Evolutionary conservation across 2,113 vertebrate genomes (phyloP), one percentile per base, ranked within the genome.

Genomic region (Lontra canadensis): DNA sequence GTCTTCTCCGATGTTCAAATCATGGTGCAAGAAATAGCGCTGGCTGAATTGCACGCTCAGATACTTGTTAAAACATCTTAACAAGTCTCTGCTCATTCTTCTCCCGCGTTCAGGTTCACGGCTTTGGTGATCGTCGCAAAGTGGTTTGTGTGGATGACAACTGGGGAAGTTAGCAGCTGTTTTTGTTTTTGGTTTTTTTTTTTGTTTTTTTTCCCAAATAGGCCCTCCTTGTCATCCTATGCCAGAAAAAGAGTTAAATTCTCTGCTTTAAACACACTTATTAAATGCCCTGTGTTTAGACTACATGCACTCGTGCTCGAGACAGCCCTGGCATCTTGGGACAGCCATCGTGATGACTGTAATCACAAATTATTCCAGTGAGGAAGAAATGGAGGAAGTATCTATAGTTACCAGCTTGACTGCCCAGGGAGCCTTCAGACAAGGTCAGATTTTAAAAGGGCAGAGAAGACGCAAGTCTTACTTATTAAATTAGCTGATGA

Each of bases 381-480:
- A 91, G 42, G 89, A 90, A 95, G 89, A 93, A 88, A 84, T 25
- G 29, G 71, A 93, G 65, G 49, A 57, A 79, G 83, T 71, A 59
- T 76, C 81, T 92, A 1, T 65, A 96, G 67, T 81, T 44, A 89
- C 96, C 95, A 98, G 47, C 83, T 55, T 81, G 90, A 71, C 86
- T 96, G 69, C 80, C 55, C 36, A 71, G 74, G 94, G 92, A 97
- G 73, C 7, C 92, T 96, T 96, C 92, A 97, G 97, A 97, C 97
- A 97, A 95, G 95, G 95, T 98, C 92, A 94, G 55, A 80, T 87
- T 98, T 94, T 96, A 57, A 96, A 96, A 96, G 95, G 94, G 95
- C 96, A 96, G 52, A 94, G 4, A 26, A 96, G 52, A 93, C 3
- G 23, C 87, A 69, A 79, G 67, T 96, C 90, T 97, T 93, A 84